Evolutionary conservation across 2,797 vertebrate genomes (phyloP).

Genomic region (Hydrocynus forskahlii): DNA sequence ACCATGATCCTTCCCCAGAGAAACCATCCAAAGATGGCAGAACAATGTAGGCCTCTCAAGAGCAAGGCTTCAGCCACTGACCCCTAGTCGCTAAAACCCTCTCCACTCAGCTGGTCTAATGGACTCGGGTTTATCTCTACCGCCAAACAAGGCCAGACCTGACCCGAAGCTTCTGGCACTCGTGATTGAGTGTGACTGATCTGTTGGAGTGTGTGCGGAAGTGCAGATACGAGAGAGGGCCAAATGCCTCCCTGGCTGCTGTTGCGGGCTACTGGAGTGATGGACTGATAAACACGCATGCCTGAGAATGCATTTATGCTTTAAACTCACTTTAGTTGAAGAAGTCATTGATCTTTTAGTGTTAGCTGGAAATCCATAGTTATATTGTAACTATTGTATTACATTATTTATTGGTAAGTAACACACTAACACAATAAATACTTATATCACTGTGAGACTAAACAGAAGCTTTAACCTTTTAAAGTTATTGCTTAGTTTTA

Average conservation of each 20-base stretch:
- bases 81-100: constrained; percentile 47
- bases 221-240: constrained; percentile 42
- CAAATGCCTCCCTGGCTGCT: constrained; percentile 25
- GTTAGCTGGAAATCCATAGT: no score
- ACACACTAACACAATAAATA: no score
- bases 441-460: no score
- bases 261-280: constrained; percentile 12
- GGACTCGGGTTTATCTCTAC: constrained; percentile 46
- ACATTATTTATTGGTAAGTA: no score
- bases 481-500: background rate
- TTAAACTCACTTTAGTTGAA: background rate
- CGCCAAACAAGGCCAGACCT: constrained; percentile 49
- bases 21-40: constrained; percentile 60
- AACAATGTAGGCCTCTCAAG: constrained; percentile 58
- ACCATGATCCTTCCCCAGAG: constrained; percentile 31
- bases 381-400: no score
- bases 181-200: constrained; percentile 44
- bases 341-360: background rate
- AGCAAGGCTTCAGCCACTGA: constrained; percentile 44
- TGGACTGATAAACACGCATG: constrained; percentile 29
- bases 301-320: constrained; percentile 11
- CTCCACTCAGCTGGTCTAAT: constrained; percentile 45
- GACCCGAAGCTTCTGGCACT: constrained; percentile 35
- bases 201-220: constrained; percentile 43
- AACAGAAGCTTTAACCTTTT: background rate